Evolutionary conservation across 2,797 vertebrate genomes (phyloP), one percentile per base, ranked within the genome.

Genomic region (Dicrostonyx torquatus): DNA sequence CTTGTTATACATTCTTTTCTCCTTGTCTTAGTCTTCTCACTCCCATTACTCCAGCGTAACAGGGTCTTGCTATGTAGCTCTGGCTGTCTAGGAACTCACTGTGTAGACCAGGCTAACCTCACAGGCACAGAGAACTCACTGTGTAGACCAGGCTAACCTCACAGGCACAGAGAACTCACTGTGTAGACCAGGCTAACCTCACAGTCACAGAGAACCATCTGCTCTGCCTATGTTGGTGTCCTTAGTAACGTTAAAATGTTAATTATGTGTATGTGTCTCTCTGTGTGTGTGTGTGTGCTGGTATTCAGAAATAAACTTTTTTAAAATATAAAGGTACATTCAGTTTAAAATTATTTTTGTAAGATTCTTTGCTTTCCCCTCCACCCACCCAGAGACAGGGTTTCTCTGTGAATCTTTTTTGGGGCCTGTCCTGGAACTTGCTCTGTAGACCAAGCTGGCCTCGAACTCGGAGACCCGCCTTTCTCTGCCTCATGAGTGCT

Each of bases 311-410:
- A 79, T 90, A 90, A 90, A 87, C 26, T 40, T 37, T 94, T 97
- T 94, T 79, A 48, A 26, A 94, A 96, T n/a, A 82, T 90, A 87
- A 91, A 95, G 95, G 90, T 97, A 95, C 95, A 4, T 91, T 92
- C 14, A 82, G 40, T 93, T 95, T 53, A 93, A 66, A 92, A 87
- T 94, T 90, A 78, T 79, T 95, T 95, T 90, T 95, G 24, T 93
- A 76, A 96, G 64, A 17, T 66, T 95, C 64, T 84, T 43, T 94
- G 43, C 12, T 2, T 5, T 5, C 6, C 18, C 55, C 55, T 5
- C 18, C 48, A 48, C 48, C 9, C 11, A 48, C 10, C 48, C 48
- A 48, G 5, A 55, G 6, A 55, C 18, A 55, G 6, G 55, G 18
- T 55, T 55, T 2, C 55, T 55, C 55, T 55, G 55, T 55, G 55